Conservation (phyloP, 2,888 invertebrate genomes). For the Polydrusus tereticollis region DNA sequence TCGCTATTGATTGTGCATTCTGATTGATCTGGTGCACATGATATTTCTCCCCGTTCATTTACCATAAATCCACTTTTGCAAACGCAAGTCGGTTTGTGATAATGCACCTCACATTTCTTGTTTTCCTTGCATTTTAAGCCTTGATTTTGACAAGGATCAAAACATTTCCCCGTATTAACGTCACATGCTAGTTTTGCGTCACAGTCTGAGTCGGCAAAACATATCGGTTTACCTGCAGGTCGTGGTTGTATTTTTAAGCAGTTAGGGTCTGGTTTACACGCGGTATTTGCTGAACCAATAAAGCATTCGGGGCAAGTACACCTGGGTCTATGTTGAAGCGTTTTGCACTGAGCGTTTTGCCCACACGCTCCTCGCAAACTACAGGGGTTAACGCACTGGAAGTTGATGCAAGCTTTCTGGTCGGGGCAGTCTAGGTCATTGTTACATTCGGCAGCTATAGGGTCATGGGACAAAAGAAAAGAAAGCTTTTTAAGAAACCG, state of each 20-base stretch:
- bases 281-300: slow-evolving; percentile 83
- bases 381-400: slow-evolving; percentile 93
- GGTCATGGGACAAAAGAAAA: slow-evolving; percentile 67
- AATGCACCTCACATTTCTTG: slow-evolving; percentile 90
- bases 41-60: slow-evolving; percentile 88
- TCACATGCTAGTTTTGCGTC: slow-evolving; percentile 83
- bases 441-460: slow-evolving; percentile 79
- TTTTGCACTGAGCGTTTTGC: slow-evolving; percentile 88
- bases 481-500: slow-evolving; percentile 87
- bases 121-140: slow-evolving; percentile 82
- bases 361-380: slow-evolving; percentile 90
- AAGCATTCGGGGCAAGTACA: slow-evolving; percentile 92
- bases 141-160: slow-evolving; percentile 81
- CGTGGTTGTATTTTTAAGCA: slow-evolving; percentile 77
- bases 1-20: slow-evolving; percentile 87
- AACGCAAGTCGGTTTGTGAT: slow-evolving; percentile 87
- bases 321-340: slow-evolving; percentile 85
- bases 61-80: slow-evolving; percentile 91
- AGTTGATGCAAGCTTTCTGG: slow-evolving; percentile 92
- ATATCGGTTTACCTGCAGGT: slow-evolving; percentile 72
- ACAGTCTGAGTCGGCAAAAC: slow-evolving; percentile 79
- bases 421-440: slow-evolving; percentile 92
- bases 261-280: slow-evolving; percentile 84
- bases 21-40: slow-evolving; percentile 83
- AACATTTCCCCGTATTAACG: slow-evolving; percentile 77